A percentile compares a stretch with the other conserved stretches of the same genome.
Evolutionary conservation across 2,888 invertebrate genomes (phyloP).

Genomic region (Polyommatus icarus): DNA sequence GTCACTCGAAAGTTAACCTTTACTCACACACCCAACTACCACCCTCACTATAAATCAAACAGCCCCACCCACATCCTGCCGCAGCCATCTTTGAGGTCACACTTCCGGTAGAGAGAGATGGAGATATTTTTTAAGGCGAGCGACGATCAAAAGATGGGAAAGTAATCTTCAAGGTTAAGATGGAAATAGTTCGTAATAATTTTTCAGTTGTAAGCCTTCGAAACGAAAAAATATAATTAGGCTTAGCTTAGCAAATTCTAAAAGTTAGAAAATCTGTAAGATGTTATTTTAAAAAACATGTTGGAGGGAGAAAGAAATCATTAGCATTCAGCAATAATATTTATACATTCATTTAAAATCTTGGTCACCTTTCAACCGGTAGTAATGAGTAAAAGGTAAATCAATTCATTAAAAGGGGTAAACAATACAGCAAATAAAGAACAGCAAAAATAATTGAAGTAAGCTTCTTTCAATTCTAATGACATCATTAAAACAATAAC

Average conservation of each 20-base stretch:
- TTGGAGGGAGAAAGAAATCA: too few species aligned
- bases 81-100: slow-evolving; percentile 79
- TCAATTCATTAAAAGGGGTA: too few species aligned
- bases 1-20: slow-evolving; percentile 39
- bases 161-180: not conserved
- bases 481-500: not conserved
- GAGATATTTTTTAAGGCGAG: slow-evolving; percentile 44
- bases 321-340: too few species aligned
- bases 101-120: slow-evolving; percentile 62
- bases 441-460: not conserved
- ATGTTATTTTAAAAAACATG: too few species aligned
- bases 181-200: too few species aligned
- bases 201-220: too few species aligned
- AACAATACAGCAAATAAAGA: not conserved
- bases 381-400: too few species aligned
- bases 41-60: slow-evolving; percentile 70
- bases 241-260: too few species aligned
- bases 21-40: slow-evolving; percentile 45
- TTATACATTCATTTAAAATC: not conserved
- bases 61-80: slow-evolving; percentile 72
- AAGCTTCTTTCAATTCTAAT: not conserved
- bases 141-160: not conserved
- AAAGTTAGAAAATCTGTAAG: too few species aligned
- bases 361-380: too few species aligned
- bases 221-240: too few species aligned